A percentile compares a stretch with the other conserved stretches of the same genome.
Conservation (phyloP, 1,140 invertebrate genomes). For the Anthonomus grandis region DNA sequence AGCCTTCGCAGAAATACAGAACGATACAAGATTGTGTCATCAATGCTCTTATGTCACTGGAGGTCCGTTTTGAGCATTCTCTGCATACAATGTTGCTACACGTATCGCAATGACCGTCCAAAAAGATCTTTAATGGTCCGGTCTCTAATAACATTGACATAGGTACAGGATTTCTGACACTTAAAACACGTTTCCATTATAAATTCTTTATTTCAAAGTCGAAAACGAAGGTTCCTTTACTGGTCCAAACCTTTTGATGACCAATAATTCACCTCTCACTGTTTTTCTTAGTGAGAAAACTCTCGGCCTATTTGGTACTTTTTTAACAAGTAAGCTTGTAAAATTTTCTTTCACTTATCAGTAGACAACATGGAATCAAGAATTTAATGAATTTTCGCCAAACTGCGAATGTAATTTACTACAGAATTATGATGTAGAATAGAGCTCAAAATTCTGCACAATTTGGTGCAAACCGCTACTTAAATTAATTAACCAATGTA, state of each 20-base stretch:
- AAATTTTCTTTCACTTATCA: too few relatives aligned
- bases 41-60: neutral
- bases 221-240: too few relatives aligned
- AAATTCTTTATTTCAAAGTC: too few relatives aligned
- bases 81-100: neutral
- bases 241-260: too few relatives aligned
- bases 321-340: too few relatives aligned
- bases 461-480: neutral
- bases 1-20: neutral
- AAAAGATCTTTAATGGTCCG: neutral
- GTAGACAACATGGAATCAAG: too few relatives aligned
- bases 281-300: too few relatives aligned
- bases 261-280: too few relatives aligned
- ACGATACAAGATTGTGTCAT: neutral
- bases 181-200: conserved; percentile 1
- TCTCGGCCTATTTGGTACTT: too few relatives aligned
- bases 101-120: neutral
- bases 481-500: neutral
- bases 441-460: neutral
- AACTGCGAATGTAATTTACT: neutral
- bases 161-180: neutral
- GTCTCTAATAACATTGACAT: neutral
- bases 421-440: neutral
- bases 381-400: neutral
- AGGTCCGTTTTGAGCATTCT: neutral